phyloP scores from a whole-genome alignment of 1,140 invertebrate species.

The Brevipalpus yothersi region DNA sequence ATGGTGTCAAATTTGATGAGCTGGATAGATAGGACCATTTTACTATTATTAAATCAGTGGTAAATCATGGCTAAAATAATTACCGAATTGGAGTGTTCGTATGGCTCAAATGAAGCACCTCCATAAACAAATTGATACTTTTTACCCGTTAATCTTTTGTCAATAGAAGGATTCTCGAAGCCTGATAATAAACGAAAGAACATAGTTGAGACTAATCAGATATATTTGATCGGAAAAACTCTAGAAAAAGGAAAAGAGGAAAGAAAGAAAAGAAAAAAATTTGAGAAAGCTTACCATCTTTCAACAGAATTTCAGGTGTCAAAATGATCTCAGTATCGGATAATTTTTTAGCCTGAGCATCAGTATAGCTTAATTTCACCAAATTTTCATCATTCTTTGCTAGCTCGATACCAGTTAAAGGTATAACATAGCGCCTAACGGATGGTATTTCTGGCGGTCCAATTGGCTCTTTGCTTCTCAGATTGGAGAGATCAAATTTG shows the following conservation, averaged over 20 bases:
- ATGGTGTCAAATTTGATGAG: conserved; percentile 2
- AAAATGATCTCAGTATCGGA: neutral
- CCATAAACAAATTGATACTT: conserved; percentile 22
- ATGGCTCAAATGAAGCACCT: conserved; percentile 17
- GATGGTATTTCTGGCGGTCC: neutral
- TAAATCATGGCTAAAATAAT: neutral
- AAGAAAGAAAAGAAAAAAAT: neutral
- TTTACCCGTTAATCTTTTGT: conserved; percentile 15
- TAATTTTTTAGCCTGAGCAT: neutral
- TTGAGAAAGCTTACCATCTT: neutral
- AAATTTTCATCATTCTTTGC: neutral
- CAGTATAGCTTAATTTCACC: neutral
- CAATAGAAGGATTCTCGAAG: conserved; percentile 19
- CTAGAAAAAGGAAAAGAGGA: neutral
- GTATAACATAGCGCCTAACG: neutral
- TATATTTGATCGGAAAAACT: neutral
- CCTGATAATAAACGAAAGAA: neutral
- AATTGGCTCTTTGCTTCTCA: neutral
- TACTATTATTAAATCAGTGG: neutral
- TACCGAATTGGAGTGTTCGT: conserved; percentile 16
- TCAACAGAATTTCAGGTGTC: neutral
- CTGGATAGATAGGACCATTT: neutral
- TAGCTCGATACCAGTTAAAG: neutral
- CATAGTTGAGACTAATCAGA: neutral
- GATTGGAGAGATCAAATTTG: conserved; percentile 13